These are phyloP conservation scores for Poecilia velifera DNA, from an alignment of 2,797 vertebrate genomes.

Conservation along the genomic window DNA sequence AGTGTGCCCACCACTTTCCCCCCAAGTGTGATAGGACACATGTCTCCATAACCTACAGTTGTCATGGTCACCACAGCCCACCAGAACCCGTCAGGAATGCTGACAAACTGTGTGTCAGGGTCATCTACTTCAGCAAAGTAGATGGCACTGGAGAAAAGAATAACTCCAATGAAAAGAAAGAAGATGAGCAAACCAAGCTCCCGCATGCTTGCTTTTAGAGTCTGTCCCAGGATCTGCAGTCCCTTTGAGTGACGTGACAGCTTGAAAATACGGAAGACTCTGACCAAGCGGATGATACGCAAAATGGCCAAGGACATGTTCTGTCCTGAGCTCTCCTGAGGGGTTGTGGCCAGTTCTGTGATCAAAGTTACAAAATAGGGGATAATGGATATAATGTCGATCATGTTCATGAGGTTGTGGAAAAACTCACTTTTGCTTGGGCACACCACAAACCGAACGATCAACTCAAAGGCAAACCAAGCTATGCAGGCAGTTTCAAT, in stretches of 20 bases:
- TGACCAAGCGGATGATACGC: slow-evolving; percentile 91
- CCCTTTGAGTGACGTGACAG: slow-evolving; percentile 93
- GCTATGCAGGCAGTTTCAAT: slow-evolving; percentile 93
- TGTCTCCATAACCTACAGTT: slow-evolving; percentile 96
- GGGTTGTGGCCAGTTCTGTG: slow-evolving; percentile 88
- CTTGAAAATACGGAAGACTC: slow-evolving; percentile 97
- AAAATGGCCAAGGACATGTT: slow-evolving; percentile 96
- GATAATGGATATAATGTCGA: slow-evolving; percentile 95
- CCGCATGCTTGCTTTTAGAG: slow-evolving; percentile 91
- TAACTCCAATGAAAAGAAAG: slow-evolving; percentile 97
- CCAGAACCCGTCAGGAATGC: slow-evolving; percentile 98
- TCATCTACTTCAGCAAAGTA: slow-evolving; percentile 97
- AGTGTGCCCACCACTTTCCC: slow-evolving; percentile 95
- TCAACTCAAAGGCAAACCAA: slow-evolving; percentile 96
- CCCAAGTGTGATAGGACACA: slow-evolving; percentile 93
- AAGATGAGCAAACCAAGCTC: slow-evolving; percentile 93
- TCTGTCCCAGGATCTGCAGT: slow-evolving; percentile 91
- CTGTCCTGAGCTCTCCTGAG: slow-evolving; percentile 85
- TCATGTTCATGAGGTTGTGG: slow-evolving; percentile 97
- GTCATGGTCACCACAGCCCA: slow-evolving; percentile 99
- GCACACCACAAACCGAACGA: slow-evolving; percentile 89
- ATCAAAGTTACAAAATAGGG: slow-evolving; percentile 95
- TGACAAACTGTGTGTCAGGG: slow-evolving; percentile 93
- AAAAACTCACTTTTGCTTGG: slow-evolving; percentile 96
- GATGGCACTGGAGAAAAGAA: slow-evolving; percentile 95